Evolutionary conservation across 2,113 vertebrate genomes (phyloP).

Genomic region (Poeciliopsis turrubarensis): DNA sequence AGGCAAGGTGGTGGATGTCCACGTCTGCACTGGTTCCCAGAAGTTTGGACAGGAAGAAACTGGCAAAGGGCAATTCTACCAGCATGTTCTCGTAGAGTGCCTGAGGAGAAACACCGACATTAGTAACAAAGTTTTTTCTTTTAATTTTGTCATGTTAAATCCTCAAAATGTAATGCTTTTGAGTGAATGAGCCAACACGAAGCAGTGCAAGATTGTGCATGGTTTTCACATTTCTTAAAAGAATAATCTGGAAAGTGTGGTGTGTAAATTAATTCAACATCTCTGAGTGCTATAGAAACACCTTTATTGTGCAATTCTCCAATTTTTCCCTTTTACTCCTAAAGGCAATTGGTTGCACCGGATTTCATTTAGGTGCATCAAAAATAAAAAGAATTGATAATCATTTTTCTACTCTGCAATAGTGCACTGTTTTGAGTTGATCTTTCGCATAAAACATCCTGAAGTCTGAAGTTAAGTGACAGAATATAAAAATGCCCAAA

Average conservation of each 20-base stretch:
- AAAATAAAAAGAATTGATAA: too few relatives aligned
- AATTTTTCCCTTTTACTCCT: neutral
- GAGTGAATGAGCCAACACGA: neutral
- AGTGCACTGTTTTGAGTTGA: neutral
- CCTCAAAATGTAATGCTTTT: neutral
- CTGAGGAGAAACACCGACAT: conserved; percentile 69
- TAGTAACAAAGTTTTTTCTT: neutral
- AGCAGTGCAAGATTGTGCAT: neutral
- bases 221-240: neutral
- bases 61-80: conserved; percentile 96
- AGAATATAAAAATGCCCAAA: neutral
- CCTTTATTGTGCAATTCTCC: neutral
- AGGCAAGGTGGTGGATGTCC: conserved; percentile 97
- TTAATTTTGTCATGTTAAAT: neutral
- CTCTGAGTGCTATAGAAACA: too few relatives aligned
- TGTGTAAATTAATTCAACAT: neutral
- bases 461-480: neutral
- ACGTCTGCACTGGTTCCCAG: conserved; percentile 96
- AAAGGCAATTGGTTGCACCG: neutral
- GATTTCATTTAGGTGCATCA: too few relatives aligned
- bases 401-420: too few relatives aligned
- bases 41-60: conserved; percentile 98
- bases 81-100: conserved; percentile 99
- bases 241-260: neutral
- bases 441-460: neutral